phyloP scores from a whole-genome alignment of 2,888 invertebrate genomes.

The Rhagium mordax region DNA sequence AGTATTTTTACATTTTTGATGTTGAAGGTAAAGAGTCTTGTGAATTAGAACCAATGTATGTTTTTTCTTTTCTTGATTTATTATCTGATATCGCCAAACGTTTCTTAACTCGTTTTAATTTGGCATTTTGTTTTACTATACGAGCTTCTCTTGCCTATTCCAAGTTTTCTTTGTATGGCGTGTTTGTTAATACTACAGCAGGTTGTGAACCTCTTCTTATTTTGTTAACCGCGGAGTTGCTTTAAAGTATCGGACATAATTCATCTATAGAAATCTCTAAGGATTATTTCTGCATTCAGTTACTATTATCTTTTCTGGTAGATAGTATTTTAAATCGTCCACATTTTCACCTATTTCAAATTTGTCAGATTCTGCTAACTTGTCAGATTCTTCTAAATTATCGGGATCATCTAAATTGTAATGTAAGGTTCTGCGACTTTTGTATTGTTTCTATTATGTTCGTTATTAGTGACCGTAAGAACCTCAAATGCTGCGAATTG shows the following conservation, averaged over 20 bases:
- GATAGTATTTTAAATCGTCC: neutral
- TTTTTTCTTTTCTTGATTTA: neutral
- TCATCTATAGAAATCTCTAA: neutral
- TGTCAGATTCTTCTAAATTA: no score
- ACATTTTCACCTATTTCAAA: neutral
- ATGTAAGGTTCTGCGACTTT: neutral
- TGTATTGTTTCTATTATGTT: neutral
- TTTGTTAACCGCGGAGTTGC: neutral
- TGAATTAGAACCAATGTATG: neutral
- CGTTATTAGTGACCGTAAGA: neutral
- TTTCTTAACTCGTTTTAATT: neutral
- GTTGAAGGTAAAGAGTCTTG: neutral
- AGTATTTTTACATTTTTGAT: conserved; percentile 11
- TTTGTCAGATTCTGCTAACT: neutral
- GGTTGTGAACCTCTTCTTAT: neutral
- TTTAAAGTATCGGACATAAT: neutral
- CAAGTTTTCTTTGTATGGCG: neutral
- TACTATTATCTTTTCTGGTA: no score
- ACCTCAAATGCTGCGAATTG: neutral
- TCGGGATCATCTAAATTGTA: neutral
- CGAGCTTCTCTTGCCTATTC: neutral
- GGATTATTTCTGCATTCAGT: neutral
- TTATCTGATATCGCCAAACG: neutral
- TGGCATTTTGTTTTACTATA: neutral
- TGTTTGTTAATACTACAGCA: no score